These are phyloP conservation scores for Achroia grisella DNA, from an alignment of 1,140 invertebrate species.

Conservation along the genomic window DNA sequence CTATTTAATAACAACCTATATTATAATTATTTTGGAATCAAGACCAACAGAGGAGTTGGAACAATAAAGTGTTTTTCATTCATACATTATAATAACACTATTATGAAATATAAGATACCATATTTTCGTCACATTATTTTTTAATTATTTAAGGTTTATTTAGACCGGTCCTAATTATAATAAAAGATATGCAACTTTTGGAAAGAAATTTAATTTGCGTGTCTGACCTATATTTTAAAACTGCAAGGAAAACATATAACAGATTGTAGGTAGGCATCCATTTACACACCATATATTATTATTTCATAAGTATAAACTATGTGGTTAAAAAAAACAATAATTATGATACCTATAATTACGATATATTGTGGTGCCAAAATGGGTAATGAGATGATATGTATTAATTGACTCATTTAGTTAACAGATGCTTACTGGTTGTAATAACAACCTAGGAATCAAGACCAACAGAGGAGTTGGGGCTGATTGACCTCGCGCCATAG, in stretches of 20 bases:
- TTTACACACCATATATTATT: too few species aligned
- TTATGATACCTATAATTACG: not conserved
- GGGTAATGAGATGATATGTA: too few species aligned
- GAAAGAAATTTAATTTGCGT: too few species aligned
- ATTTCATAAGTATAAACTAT: not conserved
- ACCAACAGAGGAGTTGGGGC: constrained; percentile 32
- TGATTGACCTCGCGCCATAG: constrained; percentile 21
- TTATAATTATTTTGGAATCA: too few species aligned
- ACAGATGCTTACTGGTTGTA: constrained; percentile 39
- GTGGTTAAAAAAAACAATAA: not conserved
- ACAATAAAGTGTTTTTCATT: too few species aligned
- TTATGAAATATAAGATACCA: too few species aligned
- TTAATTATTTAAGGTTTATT: too few species aligned
- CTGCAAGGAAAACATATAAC: constrained; percentile 11
- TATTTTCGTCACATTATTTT: too few species aligned
- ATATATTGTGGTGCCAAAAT: not conserved
- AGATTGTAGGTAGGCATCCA: too few species aligned
- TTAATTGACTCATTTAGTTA: not conserved
- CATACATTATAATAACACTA: too few species aligned
- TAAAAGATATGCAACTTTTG: too few species aligned
- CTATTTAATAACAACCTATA: constrained; percentile 33
- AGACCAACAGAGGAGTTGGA: constrained; percentile 36
- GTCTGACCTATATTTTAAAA: constrained; percentile 14
- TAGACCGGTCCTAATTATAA: constrained; percentile 19
- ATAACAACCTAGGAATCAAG: constrained; percentile 31